Evolutionary conservation across 2,797 vertebrate species (phyloP).

Genomic region (Prionace glauca): DNA sequence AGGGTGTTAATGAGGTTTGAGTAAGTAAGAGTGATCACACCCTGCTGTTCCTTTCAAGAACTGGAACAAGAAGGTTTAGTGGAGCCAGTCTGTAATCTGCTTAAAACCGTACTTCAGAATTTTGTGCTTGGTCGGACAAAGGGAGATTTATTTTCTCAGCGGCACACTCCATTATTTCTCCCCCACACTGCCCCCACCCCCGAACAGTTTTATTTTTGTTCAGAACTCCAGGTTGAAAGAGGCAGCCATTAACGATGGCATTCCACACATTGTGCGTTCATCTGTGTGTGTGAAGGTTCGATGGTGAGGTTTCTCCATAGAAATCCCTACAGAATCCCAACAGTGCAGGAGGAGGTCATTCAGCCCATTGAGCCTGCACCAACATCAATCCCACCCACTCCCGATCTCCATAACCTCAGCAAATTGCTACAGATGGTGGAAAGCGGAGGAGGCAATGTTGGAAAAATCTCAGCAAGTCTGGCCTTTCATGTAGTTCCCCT

Average conservation of each 20-base stretch:
- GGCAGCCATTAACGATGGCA: neutral
- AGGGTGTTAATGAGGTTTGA: neutral
- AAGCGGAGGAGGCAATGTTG: no score
- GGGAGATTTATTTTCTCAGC: neutral
- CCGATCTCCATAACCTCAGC: no score
- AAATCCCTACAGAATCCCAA: no score
- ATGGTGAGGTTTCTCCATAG: neutral
- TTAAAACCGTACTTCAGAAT: neutral
- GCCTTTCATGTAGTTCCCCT: no score
- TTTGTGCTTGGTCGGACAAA: neutral
- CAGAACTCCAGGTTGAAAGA: neutral
- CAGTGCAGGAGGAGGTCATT: no score
- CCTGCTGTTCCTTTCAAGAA: neutral
- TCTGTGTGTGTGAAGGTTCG: neutral
- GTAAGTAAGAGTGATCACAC: neutral
- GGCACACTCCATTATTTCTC: neutral
- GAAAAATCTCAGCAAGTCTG: no score
- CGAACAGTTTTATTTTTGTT: neutral
- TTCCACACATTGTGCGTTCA: neutral
- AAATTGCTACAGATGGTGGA: no score
- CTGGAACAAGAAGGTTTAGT: neutral
- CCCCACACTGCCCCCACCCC: no score
- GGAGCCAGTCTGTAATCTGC: neutral
- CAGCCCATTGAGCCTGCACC: no score
- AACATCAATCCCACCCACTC: no score